These are phyloP conservation scores for Aphodius granarius DNA, from an alignment of 2,888 invertebrate species.

Conservation along the genomic window DNA sequence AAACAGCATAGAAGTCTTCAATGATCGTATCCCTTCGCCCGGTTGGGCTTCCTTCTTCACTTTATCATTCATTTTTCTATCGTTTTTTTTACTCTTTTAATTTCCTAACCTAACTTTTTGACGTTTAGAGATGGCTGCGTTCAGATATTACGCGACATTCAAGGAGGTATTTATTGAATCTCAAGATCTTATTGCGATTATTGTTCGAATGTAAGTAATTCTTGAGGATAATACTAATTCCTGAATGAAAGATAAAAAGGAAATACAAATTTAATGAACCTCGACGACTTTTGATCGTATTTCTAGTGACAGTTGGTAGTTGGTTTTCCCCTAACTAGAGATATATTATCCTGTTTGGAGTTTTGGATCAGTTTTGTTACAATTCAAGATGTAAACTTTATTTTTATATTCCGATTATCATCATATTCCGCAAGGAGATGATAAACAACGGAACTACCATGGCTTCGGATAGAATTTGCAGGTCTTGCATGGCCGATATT, in stretches of 20 bases:
- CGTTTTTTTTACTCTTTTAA: not conserved
- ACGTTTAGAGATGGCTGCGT: not conserved
- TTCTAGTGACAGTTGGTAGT: not conserved
- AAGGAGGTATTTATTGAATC: too few species aligned
- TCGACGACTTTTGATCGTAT: too few species aligned
- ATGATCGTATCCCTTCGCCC: constrained; percentile 76
- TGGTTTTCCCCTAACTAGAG: not conserved
- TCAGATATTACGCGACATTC: not conserved
- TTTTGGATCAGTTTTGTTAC: constrained; percentile 4
- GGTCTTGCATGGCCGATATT: constrained; percentile 50
- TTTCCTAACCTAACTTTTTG: constrained; percentile 6
- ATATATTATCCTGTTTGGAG: constrained; percentile 1
- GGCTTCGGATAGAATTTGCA: constrained; percentile 50
- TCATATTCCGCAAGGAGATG: constrained; percentile 7
- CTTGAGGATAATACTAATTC: too few species aligned
- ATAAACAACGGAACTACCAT: constrained; percentile 20
- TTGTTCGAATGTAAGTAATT: too few species aligned
- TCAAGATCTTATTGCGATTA: too few species aligned
- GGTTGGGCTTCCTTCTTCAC: constrained; percentile 50
- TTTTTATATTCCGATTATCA: not conserved
- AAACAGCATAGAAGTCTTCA: constrained; percentile 75
- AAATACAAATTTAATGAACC: too few species aligned
- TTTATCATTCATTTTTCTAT: constrained; percentile 22
- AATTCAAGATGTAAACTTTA: constrained; percentile 11
- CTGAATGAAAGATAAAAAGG: too few species aligned